phyloP scores from a whole-genome alignment of 2,888 invertebrate species.

The Cylindroiulus punctatus region DNA sequence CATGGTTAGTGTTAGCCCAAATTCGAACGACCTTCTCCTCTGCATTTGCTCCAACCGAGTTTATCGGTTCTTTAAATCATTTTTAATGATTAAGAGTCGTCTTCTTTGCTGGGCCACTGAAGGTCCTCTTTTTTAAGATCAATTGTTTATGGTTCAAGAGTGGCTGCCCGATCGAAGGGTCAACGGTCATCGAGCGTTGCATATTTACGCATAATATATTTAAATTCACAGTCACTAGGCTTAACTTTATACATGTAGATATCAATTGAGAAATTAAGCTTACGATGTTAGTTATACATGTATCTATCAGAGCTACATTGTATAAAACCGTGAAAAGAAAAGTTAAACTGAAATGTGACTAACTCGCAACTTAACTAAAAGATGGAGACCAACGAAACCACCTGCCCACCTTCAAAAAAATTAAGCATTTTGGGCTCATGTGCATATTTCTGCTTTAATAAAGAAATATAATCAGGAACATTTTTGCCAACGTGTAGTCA shows the following conservation, averaged over 20 bases:
- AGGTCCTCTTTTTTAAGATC: neutral
- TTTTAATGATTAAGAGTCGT: conserved; percentile 7
- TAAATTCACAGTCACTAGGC: neutral
- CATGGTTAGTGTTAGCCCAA: conserved; percentile 13
- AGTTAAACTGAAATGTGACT: too few relatives aligned
- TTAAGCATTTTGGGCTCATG: too few relatives aligned
- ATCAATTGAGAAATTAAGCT: neutral
- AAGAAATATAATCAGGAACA: too few relatives aligned
- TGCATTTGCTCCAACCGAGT: neutral
- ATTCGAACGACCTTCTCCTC: neutral
- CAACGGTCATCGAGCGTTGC: too few relatives aligned
- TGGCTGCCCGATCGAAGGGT: conserved; percentile 1
- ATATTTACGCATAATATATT: neutral
- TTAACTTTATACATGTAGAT: neutral
- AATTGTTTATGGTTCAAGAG: neutral
- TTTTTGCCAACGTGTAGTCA: too few relatives aligned
- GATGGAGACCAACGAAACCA: too few relatives aligned
- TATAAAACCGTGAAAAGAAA: too few relatives aligned
- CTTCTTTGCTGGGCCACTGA: neutral
- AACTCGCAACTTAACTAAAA: too few relatives aligned
- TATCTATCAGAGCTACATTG: too few relatives aligned
- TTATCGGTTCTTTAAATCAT: conserved; percentile 20
- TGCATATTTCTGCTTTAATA: too few relatives aligned
- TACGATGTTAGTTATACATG: too few relatives aligned
- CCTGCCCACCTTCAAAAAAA: too few relatives aligned